phyloP scores from a whole-genome alignment of 2,888 invertebrate genomes.

The Venustoraphidia nigricollis region DNA sequence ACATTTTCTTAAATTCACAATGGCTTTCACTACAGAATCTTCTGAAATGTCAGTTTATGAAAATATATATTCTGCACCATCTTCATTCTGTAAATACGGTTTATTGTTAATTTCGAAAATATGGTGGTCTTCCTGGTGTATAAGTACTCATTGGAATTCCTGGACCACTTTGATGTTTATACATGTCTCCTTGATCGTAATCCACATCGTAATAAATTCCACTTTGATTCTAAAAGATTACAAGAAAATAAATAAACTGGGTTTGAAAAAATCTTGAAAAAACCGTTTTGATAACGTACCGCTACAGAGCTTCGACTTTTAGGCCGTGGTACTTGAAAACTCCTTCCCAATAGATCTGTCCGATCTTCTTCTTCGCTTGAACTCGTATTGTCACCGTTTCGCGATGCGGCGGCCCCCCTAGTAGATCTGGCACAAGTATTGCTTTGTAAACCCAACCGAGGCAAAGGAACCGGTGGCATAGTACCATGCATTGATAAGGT shows the following conservation, averaged over 20 bases:
- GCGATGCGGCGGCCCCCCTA: conserved; percentile 23
- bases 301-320: conserved; percentile 62
- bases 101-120: conserved; percentile 33
- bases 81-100: too few relatives aligned
- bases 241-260: conserved; percentile 3
- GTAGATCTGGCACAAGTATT: conserved; percentile 22
- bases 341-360: conserved; percentile 55
- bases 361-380: conserved; percentile 55
- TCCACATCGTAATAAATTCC: conserved; percentile 85
- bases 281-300: conserved; percentile 26
- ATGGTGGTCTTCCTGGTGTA: conserved; percentile 57
- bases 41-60: too few relatives aligned
- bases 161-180: conserved; percentile 39
- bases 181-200: conserved; percentile 48
- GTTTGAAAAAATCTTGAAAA: background rate
- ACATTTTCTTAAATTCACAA: too few relatives aligned
- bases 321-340: conserved; percentile 65
- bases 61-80: too few relatives aligned
- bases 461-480: conserved; percentile 57
- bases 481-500: conserved; percentile 33
- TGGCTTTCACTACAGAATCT: too few relatives aligned
- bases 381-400: conserved; percentile 31
- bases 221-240: conserved; percentile 62
- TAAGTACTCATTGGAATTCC: conserved; percentile 72
- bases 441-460: conserved; percentile 37